Evolutionary conservation across 2,113 vertebrate species (phyloP).

Genomic region (Sturnus vulgaris): DNA sequence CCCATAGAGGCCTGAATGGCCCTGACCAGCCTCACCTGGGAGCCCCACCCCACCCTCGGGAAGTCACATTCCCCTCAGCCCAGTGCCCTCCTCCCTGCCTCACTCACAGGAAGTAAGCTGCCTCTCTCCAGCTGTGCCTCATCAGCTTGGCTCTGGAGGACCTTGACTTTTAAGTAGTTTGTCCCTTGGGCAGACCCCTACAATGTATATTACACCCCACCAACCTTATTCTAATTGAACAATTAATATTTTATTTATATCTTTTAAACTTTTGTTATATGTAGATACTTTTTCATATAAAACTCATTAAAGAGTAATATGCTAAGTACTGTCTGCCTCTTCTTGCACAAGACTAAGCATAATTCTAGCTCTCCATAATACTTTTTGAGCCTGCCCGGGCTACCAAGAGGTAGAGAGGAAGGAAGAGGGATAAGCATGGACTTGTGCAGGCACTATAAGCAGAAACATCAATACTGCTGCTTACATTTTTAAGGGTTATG

Average conservation of each 20-base stretch:
- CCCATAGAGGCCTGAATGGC: not conserved
- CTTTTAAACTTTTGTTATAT: not conserved
- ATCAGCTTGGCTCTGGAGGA: not conserved
- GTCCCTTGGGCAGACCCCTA: not conserved
- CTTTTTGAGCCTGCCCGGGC: not conserved
- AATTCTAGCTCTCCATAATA: not conserved
- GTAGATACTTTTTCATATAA: not conserved
- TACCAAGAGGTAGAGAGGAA: not conserved
- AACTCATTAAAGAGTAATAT: not conserved
- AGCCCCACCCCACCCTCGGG: too few relatives aligned
- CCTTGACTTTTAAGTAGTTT: not conserved
- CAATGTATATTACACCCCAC: not conserved
- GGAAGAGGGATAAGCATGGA: not conserved
- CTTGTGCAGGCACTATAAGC: not conserved
- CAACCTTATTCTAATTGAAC: not conserved
- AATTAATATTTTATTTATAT: not conserved
- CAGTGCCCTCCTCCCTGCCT: not conserved
- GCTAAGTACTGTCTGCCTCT: not conserved
- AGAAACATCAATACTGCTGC: not conserved
- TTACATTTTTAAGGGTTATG: not conserved
- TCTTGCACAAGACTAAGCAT: not conserved
- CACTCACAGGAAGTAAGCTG: not conserved
- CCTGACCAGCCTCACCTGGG: not conserved
- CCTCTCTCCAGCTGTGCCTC: not conserved
- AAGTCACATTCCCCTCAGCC: not conserved